Base-by-base conservation (phyloP, 2,113 vertebrate genomes). In the Triplophysa siluroides region DNA sequence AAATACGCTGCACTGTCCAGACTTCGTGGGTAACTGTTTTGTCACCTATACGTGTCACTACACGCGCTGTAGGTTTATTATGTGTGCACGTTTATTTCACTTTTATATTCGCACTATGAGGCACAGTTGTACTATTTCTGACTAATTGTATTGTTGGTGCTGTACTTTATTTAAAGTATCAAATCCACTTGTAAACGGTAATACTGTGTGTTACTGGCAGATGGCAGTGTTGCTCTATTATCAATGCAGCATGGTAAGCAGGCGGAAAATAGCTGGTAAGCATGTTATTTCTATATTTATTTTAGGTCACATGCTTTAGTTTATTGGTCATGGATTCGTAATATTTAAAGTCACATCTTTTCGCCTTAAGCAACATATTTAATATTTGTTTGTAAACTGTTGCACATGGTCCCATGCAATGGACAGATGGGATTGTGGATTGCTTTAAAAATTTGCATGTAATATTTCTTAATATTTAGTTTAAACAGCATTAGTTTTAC, bases 181-280 rank as follows among this genome's bases (percentile, higher is more conserved):
- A n/a, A n/a, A n/a, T n/a, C 43, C 43, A 11, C 43, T 45, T 45
- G 11, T 45, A 11, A 45, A 7, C 33, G 33, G 33, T 43, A 19
- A n/a, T 9, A 62, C 11, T 41, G 3, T 13, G 4, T 38, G 0
- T 54, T 14, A 43, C 82, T 83, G 75, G 61, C 62, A 85, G 86
- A 83, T 82, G 83, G 85, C 83, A 85, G 81, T 85, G 56, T 83
- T 86, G 78, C 50, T 66, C 24, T 79, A 79, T 71, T 52, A 63
- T 83, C 21, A 24, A 52, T 56, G n/a, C 11, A 7, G 13, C 1
- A 8, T 56, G 7, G 23, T 41, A 19, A 10, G 0, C 56, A 5
- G 33, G 18, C 14, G 52, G 33, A 41, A 43, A 73, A 12, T 10
- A 9, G 10, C 56, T 24, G 73, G 58, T 62, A 13, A 13, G 41